Evolutionary conservation across 2,797 vertebrate species (phyloP), one percentile per base, ranked within the genome.

Genomic region (Eleutherodactylus coqui): DNA sequence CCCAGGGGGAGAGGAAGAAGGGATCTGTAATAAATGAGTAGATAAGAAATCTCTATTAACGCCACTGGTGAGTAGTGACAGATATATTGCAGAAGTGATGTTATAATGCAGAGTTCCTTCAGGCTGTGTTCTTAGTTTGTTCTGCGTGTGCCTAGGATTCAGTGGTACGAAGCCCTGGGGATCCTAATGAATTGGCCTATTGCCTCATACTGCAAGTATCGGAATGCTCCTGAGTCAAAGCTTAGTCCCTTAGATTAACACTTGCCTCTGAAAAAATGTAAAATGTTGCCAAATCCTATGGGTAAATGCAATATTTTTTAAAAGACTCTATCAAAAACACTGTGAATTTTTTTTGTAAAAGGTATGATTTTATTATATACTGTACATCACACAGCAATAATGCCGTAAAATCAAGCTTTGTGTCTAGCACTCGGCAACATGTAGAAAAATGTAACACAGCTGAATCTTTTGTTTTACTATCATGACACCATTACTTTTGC

Each of bases 161-260:
- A 89, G 83, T 92, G 91, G 91, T 91, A 93, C 91, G 90, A 95
- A 94, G 93, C 95, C 97, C 94, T 94, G 93, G 94, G 96, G 97
- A 96, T 94, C 94, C 93, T 97, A 96, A 97, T 97, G 96, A 97
- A 98, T 98, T 96, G 96, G 92, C 95, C 96, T 95, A 94, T 95
- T 95, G 96, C 96, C 95, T 95, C 96, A 94, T 91, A 94, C 93
- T 94, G 95, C 96, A 96, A 95, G 95, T 96, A 93, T 95, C 94
- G 94, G 94, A 94, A 93, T 94, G 94, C 90, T 95, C 96, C 94
- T 91, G 87, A 91, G 94, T 93, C 91, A 92, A 94, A 93, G 93
- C 91, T 89, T 91, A 91, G 94, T 90, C 90, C 91, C 91, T 92
- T 91, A 93, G 93, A 95, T 95, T 95, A 94, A 95, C 94, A 95